Conservation (phyloP, 2,888 invertebrate species). For the Eristalis arbustorum region DNA sequence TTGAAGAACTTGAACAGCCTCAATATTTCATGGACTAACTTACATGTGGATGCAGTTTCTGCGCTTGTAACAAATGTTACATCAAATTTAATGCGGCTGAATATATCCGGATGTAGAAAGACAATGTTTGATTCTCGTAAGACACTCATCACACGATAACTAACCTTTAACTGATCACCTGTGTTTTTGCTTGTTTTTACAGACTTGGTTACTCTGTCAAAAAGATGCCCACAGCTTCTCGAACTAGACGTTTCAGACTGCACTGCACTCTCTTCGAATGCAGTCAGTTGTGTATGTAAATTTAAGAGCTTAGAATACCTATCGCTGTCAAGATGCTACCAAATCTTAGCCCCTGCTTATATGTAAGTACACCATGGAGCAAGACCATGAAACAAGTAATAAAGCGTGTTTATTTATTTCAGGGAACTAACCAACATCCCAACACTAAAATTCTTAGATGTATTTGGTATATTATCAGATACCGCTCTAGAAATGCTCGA, state of each 20-base stretch:
- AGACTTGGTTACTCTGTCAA: slow-evolving; percentile 86
- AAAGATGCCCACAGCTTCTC: slow-evolving; percentile 86
- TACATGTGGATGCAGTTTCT: slow-evolving; percentile 83
- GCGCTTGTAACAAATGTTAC: slow-evolving; percentile 84
- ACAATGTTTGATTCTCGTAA: slow-evolving; percentile 88
- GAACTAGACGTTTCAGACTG: slow-evolving; percentile 96
- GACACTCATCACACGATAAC: slow-evolving; percentile 74
- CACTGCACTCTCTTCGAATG: slow-evolving; percentile 84
- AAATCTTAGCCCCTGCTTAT: slow-evolving; percentile 86
- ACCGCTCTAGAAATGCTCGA: slow-evolving; percentile 82
- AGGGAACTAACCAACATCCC: slow-evolving; percentile 84
- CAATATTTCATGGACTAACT: slow-evolving; percentile 91
- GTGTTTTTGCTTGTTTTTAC: slow-evolving; percentile 75
- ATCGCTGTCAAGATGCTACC: slow-evolving; percentile 90
- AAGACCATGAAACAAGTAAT: neutral
- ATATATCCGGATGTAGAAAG: slow-evolving; percentile 90
- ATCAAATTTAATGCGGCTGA: slow-evolving; percentile 85
- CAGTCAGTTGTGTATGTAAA: slow-evolving; percentile 83
- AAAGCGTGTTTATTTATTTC: slow-evolving; percentile 34
- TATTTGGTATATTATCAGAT: slow-evolving; percentile 89
- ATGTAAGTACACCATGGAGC: slow-evolving; percentile 82
- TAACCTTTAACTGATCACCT: neutral
- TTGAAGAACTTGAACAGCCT: slow-evolving; percentile 81
- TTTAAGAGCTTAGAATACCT: slow-evolving; percentile 87
- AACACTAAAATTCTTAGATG: slow-evolving; percentile 87